Conservation (phyloP, 2,797 vertebrate genomes). For the Anomalospiza imberbis region DNA sequence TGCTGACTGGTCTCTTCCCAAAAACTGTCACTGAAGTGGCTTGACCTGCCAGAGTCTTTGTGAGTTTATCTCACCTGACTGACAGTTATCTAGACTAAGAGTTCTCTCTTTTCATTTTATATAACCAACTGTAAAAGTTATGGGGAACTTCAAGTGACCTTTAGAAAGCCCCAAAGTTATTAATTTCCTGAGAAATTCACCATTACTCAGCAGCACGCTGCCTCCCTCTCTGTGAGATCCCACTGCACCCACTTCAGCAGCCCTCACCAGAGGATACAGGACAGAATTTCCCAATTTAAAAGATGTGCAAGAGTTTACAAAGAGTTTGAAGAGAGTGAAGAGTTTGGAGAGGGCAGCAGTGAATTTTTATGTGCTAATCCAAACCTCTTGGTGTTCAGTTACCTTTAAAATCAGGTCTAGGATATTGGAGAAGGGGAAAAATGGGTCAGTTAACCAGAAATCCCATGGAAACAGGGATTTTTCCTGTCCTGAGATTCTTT, state of each 20-base stretch:
- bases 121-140: not conserved
- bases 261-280: not conserved
- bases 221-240: not conserved
- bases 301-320: not conserved
- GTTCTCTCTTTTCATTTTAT: not conserved
- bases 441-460: not conserved
- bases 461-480: not conserved
- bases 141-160: not conserved
- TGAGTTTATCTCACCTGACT: not conserved
- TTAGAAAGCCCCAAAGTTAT: not conserved
- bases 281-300: not conserved
- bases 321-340: not conserved
- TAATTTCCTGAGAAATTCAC: not conserved
- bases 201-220: not conserved
- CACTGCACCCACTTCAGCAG: not conserved
- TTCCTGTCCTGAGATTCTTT: not conserved
- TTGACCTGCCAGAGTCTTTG: not conserved
- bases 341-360: not conserved
- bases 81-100: not conserved
- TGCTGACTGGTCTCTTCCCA: not conserved
- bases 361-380: not conserved
- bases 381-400: not conserved
- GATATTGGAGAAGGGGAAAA: not conserved
- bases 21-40: not conserved
- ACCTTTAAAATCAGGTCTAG: not conserved